A percentile compares a stretch with the other conserved stretches of the same genome.
Conservation (phyloP, 2,888 invertebrate species). For the Thymelicus lineola region DNA sequence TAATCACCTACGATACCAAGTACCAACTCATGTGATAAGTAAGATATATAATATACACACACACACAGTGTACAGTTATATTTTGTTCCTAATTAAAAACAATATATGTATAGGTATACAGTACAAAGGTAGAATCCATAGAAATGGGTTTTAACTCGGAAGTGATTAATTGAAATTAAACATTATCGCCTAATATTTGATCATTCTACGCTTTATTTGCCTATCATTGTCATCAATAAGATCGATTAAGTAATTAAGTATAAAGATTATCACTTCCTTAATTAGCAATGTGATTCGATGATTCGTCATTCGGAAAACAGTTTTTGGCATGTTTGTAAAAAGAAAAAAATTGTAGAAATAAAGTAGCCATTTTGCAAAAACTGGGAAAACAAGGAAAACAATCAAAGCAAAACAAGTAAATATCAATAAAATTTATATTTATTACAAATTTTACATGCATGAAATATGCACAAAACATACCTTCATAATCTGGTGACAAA, state of each 20-base stretch:
- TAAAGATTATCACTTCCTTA: not conserved
- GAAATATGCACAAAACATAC: conserved; percentile 6
- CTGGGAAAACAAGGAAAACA: not conserved
- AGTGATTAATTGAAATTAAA: not conserved
- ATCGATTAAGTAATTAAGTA: not conserved
- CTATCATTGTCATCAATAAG: not conserved
- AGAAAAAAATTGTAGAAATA: no score
- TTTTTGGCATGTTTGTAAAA: not conserved
- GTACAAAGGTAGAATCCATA: no score
- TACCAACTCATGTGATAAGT: no score
- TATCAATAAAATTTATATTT: not conserved
- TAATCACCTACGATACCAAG: no score
- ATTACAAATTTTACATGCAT: not conserved
- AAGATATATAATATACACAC: no score
- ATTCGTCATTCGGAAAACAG: no score
- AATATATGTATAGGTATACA: no score
- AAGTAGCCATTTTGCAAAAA: no score
- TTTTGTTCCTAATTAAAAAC: no score
- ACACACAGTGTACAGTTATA: no score
- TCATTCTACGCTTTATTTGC: conserved; percentile 14
- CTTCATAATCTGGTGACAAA: not conserved
- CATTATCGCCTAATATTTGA: conserved; percentile 18
- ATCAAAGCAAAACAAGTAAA: not conserved
- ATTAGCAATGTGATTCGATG: not conserved
- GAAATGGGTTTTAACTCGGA: no score